Percentiles rank a stretch among this genome's conserved stretches.
These are phyloP conservation scores for Monodelphis domestica DNA, from an alignment of 2,797 vertebrate genomes.

Conservation along the genomic window DNA sequence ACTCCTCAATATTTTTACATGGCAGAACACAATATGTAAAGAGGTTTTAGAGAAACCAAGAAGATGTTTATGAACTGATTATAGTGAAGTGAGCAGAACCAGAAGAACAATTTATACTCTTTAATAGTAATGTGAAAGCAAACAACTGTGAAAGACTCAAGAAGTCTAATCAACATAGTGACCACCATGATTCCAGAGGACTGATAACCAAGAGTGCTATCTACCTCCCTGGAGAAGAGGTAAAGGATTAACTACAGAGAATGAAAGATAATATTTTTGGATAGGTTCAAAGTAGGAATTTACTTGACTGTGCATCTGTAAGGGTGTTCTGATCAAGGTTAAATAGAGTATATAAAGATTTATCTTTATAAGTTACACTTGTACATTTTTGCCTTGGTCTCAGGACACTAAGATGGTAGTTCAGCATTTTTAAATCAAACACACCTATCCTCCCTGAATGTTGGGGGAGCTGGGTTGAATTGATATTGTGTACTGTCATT, in stretches of 20 bases:
- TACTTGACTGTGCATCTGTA: not conserved
- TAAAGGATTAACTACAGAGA: too few species aligned
- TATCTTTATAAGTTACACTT: not conserved
- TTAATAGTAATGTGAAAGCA: too few species aligned
- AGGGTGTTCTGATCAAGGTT: not conserved
- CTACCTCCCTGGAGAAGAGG: too few species aligned
- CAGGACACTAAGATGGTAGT: not conserved
- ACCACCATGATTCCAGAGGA: too few species aligned
- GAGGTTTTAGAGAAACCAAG: not conserved
- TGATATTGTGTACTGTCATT: not conserved
- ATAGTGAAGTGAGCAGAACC: not conserved
- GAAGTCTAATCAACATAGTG: too few species aligned
- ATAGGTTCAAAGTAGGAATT: not conserved
- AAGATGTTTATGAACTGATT: not conserved
- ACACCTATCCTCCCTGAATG: not conserved
- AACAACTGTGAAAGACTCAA: too few species aligned
- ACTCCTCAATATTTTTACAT: constrained; percentile 28
- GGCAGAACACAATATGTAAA: not conserved
- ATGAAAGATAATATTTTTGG: too few species aligned
- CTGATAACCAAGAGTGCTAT: too few species aligned
- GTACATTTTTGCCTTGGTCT: not conserved
- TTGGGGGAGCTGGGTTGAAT: not conserved
- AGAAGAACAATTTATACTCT: not conserved
- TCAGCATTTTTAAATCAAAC: not conserved
- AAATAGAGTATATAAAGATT: constrained; percentile 7